Base-by-base conservation (phyloP, 2,113 vertebrate species). In the Hemichromis elongatus region DNA sequence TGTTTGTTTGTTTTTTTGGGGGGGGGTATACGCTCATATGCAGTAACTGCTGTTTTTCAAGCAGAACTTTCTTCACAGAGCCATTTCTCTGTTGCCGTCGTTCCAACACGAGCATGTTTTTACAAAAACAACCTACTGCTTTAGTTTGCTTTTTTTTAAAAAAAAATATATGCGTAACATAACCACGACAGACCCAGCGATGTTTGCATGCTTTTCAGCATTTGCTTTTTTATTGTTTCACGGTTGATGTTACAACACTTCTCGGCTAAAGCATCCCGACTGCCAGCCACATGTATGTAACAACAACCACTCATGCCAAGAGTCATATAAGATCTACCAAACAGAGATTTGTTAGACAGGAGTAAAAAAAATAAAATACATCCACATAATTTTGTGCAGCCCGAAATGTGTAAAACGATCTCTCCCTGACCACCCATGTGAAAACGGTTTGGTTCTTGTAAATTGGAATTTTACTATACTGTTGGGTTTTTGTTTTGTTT, bases 401-500 rank as follows among this genome's bases (percentile, higher is more conserved):
- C 18, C 40, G 6, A 6, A 75, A 52, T 52, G 26, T 5, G 42
- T 30, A 24, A 30, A 75, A 75, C 8, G 18, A 75, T 30, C 28
- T 19, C 24, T 50, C 42, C 26, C 3, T 50, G 24, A 19, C 5
- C 4, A 75, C 45, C 26, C 70, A 30, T 52, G 18, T 75, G 18
- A 30, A 56, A 52, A 52, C 26, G 8, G 70, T 52, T 26, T 75
- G 45, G 26, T 19, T 75, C 47, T n/a, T 52, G 26, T n/a, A 75
- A 26, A 30, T 26, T 6, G 18, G 21, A 73, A 30, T 73, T 47
- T 30, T 42, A 30, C 42, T 13, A 75, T n/a, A 30, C 2, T n/a
- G 26, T 75, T 42, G 35, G 12, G 1, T n/a, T n/a, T n/a, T n/a
- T 37, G 7, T 37, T 8, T 37, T n/a, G 0, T 0, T 66, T 21